phyloP scores from a whole-genome alignment of 1,140 invertebrate species.

The Brachionus koreanus region DNA sequence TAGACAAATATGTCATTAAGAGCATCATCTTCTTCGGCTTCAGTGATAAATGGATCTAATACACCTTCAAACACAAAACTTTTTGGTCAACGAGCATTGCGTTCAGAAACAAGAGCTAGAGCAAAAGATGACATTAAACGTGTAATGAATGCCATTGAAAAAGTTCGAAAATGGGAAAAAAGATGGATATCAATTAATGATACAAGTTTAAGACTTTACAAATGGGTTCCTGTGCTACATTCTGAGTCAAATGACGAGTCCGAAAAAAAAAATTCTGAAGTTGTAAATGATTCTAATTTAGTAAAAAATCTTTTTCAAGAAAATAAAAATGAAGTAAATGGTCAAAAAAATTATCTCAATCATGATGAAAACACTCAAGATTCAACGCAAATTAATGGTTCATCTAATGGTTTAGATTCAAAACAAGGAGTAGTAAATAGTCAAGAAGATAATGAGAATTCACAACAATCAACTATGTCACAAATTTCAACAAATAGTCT shows the following conservation, averaged over 20 bases:
- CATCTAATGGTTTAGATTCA: background rate
- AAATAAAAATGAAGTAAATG: background rate
- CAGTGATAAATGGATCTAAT: slow-evolving; percentile 13
- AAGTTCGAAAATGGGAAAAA: slow-evolving; percentile 97
- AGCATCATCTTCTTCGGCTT: slow-evolving; percentile 10
- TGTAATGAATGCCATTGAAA: slow-evolving; percentile 95
- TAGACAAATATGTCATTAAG: slow-evolving; percentile 15
- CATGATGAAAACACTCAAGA: slow-evolving; percentile 43
- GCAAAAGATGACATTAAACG: slow-evolving; percentile 98
- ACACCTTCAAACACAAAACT: slow-evolving; percentile 8
- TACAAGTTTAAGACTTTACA: slow-evolving; percentile 95
- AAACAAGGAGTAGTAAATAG: background rate
- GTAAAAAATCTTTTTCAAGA: slow-evolving; percentile 7
- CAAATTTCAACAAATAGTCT: slow-evolving; percentile 30
- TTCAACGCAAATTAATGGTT: background rate
- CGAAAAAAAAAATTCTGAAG: background rate
- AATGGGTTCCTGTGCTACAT: slow-evolving; percentile 78
- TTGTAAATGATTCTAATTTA: background rate
- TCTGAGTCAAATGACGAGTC: background rate
- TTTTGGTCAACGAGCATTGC: slow-evolving; percentile 67
- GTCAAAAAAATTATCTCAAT: slow-evolving; percentile 14
- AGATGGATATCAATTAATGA: slow-evolving; percentile 97
- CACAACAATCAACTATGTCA: slow-evolving; percentile 21
- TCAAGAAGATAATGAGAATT: slow-evolving; percentile 41
- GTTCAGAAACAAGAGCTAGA: slow-evolving; percentile 89